These are phyloP conservation scores for Malachius bipustulatus DNA, from an alignment of 2,888 invertebrate genomes.

Conservation along the genomic window DNA sequence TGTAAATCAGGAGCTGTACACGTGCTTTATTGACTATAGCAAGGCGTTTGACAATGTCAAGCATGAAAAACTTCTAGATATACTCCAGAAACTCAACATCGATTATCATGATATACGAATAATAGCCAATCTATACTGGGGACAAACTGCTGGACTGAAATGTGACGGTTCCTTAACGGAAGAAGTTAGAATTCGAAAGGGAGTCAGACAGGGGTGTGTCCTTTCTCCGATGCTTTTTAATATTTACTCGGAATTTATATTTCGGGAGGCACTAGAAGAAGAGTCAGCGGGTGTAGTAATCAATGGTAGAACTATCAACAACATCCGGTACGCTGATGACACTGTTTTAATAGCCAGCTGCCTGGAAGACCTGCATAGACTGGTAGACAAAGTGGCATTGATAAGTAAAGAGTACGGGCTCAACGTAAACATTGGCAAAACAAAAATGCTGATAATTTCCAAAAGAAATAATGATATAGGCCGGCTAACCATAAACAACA, in stretches of 20 bases:
- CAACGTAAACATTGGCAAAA: constrained; percentile 14
- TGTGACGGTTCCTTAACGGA: not conserved
- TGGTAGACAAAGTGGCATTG: constrained; percentile 10
- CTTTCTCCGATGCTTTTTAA: constrained; percentile 12
- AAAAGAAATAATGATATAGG: constrained; percentile 9
- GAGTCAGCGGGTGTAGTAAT: constrained; percentile 11
- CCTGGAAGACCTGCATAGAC: constrained; percentile 10
- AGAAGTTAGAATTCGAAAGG: constrained; percentile 6
- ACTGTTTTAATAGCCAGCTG: constrained; percentile 12
- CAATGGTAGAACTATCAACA: constrained; percentile 13
- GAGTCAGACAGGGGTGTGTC: constrained; percentile 12
- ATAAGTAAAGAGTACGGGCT: constrained; percentile 11
- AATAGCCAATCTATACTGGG: constrained; percentile 1
- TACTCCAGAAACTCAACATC: not conserved
- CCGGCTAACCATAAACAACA: constrained; percentile 9
- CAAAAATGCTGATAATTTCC: constrained; percentile 13
- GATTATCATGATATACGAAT: constrained; percentile 2
- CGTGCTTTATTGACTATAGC: constrained; percentile 4
- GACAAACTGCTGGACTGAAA: not conserved
- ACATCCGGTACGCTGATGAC: constrained; percentile 16
- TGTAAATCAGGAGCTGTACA: not conserved
- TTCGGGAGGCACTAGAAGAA: constrained; percentile 10
- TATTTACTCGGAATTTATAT: constrained; percentile 10
- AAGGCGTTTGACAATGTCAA: constrained; percentile 6
- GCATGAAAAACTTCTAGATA: constrained; percentile 5